Percentiles rank a stretch among this genome's conserved stretches.
Conservation (phyloP, 2,113 vertebrate species). For the Chelonoidis abingdonii region DNA sequence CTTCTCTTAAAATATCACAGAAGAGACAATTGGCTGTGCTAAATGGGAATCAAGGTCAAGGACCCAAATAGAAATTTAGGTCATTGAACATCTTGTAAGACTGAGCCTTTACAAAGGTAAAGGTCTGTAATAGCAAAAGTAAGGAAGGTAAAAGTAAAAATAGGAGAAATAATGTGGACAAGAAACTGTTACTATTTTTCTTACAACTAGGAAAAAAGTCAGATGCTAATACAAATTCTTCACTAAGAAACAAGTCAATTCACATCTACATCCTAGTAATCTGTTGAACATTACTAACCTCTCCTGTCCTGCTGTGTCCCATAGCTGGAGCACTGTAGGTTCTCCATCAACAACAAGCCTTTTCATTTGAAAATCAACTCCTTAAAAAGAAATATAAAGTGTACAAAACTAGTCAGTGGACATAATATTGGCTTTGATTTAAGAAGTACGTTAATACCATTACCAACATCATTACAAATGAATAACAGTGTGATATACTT, state of each 20-base stretch:
- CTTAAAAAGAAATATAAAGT: conserved; percentile 74
- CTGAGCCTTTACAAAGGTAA: background rate
- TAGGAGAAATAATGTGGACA: background rate
- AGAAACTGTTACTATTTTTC: fast-evolving
- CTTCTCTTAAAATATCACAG: background rate
- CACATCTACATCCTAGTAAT: background rate
- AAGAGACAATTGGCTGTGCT: background rate
- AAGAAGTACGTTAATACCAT: background rate
- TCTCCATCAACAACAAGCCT: conserved; percentile 95
- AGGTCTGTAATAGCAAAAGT: background rate
- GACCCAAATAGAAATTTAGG: fast-evolving
- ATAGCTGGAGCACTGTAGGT: conserved; percentile 89
- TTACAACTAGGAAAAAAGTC: background rate
- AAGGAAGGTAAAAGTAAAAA: background rate
- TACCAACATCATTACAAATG: background rate
- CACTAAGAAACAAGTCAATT: background rate
- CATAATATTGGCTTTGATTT: background rate
- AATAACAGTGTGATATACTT: background rate
- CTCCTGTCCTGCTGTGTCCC: conserved; percentile 97
- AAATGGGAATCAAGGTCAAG: background rate
- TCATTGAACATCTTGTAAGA: background rate
- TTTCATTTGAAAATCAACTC: conserved; percentile 98
- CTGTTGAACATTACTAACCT: conserved; percentile 79
- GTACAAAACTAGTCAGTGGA: background rate
- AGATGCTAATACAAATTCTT: fast-evolving